Percentiles rank a stretch among this genome's conserved stretches.
Conservation (phyloP, 1,140 invertebrate genomes). For the Neomicropteryx cornuta region DNA sequence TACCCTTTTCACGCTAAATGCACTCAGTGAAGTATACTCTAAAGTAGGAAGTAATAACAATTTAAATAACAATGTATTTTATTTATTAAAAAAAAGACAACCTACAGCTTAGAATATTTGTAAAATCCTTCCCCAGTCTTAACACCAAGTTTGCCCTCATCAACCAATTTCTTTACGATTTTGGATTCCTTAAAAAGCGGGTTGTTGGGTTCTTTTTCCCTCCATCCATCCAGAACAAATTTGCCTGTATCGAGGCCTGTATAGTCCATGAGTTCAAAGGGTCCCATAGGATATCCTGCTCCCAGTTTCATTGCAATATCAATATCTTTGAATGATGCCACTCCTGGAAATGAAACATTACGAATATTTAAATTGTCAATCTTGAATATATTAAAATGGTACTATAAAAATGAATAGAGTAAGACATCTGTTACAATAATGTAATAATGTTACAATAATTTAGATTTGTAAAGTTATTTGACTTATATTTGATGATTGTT, state of each 20-base stretch:
- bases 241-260: constrained; percentile 58
- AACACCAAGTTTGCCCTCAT: constrained; percentile 69
- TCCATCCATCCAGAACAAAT: constrained; percentile 60
- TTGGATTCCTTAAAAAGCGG: constrained; percentile 57
- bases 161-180: constrained; percentile 59
- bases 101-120: constrained; percentile 62
- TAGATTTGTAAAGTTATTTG: no score
- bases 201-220: constrained; percentile 65
- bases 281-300: constrained; percentile 72
- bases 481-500: no score
- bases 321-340: constrained; percentile 55
- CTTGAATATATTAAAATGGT: background rate
- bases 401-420: background rate
- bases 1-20: no score
- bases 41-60: no score
- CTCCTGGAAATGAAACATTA: constrained; percentile 34
- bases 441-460: no score
- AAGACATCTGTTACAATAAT: background rate
- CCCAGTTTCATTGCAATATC: constrained; percentile 74
- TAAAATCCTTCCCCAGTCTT: constrained; percentile 86
- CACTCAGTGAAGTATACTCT: no score
- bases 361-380: constrained; percentile 1
- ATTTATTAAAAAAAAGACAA: no score
- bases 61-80: no score
- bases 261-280: constrained; percentile 65